Evolutionary conservation across 1,140 invertebrate species (phyloP), one percentile per base, ranked within the genome.

Genomic region (Platorchestia sp.): DNA sequence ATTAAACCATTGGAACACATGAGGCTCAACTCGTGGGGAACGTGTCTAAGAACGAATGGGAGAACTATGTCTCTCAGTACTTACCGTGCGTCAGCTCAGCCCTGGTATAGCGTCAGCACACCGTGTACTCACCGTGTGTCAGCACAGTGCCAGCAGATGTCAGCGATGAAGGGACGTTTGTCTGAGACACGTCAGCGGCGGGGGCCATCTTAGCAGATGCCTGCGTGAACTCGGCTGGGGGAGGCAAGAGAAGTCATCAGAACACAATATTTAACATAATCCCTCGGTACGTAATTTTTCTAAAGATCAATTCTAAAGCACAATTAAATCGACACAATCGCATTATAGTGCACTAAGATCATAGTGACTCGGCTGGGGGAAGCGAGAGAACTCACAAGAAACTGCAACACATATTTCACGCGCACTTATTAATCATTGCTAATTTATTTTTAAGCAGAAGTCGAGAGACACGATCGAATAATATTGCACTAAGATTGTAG

Each of bases 151-250:
- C 91, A 47, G 43, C 91, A 93, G 91, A 1, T 44, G 91, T 45
- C 91, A 47, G 95, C 51, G 47, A 95, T 96, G 47, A 53, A 44
- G 89, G 53, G 87, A 93, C 91, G 95, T 95, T 95, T 42, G 91
- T 47, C 43, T 45, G 91, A 95, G 90, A 95, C 96, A 96, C 96
- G 59, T 96, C 96, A 96, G 96, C 93, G 91, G 95, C 95, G 87
- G 95, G 95, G 95, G 95, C 95, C 95, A 95, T 96, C 96, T 96
- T 95, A 36, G 95, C 96, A 96, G 96, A 96, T 95, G 96, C 89
- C 96, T 96, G 96, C 96, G 96, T 96, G 96, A 96, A 95, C 95
- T 95, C 96, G 95, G 96, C 96, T 96, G 96, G 59, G 45, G n/a
- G 41, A 86, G 27, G 0, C 95, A 95, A 86, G 7, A n/a, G n/a